These are phyloP conservation scores for Turritopsis rubra DNA, from an alignment of 30 jellyfish, hydroid and myxozoan species.

Conservation along the genomic window DNA sequence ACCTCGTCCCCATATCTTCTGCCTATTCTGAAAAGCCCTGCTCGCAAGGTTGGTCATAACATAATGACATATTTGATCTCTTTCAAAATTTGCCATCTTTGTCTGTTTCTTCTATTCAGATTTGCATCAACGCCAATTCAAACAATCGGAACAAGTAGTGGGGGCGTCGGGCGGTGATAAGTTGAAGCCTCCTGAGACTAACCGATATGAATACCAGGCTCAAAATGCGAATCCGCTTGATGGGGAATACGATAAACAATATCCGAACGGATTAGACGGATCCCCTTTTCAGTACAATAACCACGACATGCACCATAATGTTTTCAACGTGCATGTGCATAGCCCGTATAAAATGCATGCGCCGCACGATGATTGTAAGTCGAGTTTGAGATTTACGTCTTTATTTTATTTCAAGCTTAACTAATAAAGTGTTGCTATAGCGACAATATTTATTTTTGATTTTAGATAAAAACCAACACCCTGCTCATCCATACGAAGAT, in stretches of 20 bases:
- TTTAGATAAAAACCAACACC: conserved; percentile 5
- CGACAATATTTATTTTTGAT: not conserved
- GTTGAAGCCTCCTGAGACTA: not conserved
- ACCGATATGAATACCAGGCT: conserved; percentile 12
- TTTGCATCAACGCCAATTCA: conserved; percentile 15
- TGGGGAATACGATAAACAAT: conserved; percentile 12
- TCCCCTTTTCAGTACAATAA: conserved; percentile 2
- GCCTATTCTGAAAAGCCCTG: not conserved
- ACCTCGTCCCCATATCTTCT: not conserved
- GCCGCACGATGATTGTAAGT: conserved; percentile 6
- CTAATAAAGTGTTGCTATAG: not conserved
- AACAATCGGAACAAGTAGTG: not conserved
- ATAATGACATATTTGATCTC: too few relatives aligned
- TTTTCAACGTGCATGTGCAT: conserved; percentile 4
- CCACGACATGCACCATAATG: conserved; percentile 8
- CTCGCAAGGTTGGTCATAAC: not conserved
- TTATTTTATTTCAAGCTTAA: not conserved
- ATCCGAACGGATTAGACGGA: conserved; percentile 3
- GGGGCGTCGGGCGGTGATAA: conserved; percentile 14
- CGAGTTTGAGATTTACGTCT: not conserved
- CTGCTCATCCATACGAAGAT: conserved; percentile 14
- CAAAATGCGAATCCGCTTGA: not conserved
- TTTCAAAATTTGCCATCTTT: too few relatives aligned
- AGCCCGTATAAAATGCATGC: not conserved
- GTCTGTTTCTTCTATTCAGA: not conserved